These are phyloP conservation scores for Pollimyrus isidori DNA, from an alignment of 2,113 vertebrate species.

Conservation along the genomic window DNA sequence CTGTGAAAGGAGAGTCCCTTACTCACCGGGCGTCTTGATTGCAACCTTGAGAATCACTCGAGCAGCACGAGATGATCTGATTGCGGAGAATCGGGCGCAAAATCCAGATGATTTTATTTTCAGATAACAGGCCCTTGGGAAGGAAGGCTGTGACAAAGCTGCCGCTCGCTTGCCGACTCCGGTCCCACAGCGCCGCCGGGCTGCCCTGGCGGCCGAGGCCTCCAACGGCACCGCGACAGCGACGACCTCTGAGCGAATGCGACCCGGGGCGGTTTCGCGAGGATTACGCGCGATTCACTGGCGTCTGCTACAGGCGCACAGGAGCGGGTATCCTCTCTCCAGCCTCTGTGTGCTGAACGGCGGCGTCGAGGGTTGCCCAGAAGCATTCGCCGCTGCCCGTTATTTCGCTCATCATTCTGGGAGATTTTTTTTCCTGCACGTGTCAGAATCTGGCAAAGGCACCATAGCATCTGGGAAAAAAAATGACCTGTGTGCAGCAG, in stretches of 20 bases:
- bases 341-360: neutral
- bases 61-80: conserved; percentile 8
- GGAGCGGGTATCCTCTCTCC: neutral
- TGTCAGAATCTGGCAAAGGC: neutral
- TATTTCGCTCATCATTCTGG: neutral
- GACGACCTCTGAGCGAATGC: neutral
- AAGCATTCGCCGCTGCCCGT: neutral
- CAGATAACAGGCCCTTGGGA: neutral
- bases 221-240: neutral
- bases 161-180: neutral
- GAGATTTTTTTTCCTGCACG: neutral
- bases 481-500: neutral
- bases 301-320: neutral
- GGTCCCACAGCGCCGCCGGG: neutral
- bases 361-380: neutral
- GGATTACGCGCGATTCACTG: neutral
- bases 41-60: conserved; percentile 14
- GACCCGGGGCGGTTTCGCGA: neutral
- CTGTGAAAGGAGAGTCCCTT: neutral
- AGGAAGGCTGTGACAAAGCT: neutral
- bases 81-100: neutral
- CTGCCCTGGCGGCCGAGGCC: neutral
- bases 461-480: neutral
- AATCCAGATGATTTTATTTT: conserved; percentile 10
- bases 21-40: neutral